Conservation (phyloP, 2,888 invertebrate genomes). For the Ophioninae sp. region DNA sequence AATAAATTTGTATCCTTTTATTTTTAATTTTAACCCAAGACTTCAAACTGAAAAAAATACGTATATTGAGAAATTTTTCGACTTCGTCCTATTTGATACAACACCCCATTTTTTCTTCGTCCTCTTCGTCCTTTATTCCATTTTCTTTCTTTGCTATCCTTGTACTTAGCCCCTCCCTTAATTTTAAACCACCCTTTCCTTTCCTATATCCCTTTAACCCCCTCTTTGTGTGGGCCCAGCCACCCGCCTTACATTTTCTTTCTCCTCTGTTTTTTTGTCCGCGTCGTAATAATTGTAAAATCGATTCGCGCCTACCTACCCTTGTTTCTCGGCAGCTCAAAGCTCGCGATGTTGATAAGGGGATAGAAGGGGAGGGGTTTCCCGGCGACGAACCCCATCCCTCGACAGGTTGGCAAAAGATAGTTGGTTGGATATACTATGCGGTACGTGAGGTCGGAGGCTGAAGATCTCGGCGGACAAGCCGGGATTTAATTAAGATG, state of each 20-base stretch:
- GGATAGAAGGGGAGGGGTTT: constrained; percentile 20
- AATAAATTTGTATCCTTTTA: too few relatives aligned
- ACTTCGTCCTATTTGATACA: too few relatives aligned
- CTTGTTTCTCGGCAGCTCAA: background rate
- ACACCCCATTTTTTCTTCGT: too few relatives aligned
- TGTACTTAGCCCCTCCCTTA: background rate
- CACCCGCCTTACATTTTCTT: constrained; percentile 10
- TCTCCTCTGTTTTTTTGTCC: constrained; percentile 25
- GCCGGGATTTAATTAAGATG: constrained; percentile 66
- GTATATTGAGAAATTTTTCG: too few relatives aligned
- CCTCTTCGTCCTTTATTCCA: too few relatives aligned
- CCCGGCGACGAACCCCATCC: constrained; percentile 17
- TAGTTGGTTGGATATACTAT: constrained; percentile 15
- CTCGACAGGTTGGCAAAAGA: constrained; percentile 29
- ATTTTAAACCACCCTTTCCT: constrained; percentile 18
- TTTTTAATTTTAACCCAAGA: too few relatives aligned
- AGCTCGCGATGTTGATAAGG: constrained; percentile 14
- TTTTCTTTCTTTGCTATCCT: too few relatives aligned
- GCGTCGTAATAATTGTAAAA: constrained; percentile 54
- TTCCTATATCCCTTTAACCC: background rate
- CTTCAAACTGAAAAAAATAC: too few relatives aligned
- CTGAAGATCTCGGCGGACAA: constrained; percentile 51
- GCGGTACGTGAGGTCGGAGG: constrained; percentile 53
- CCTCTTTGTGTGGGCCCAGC: constrained; percentile 4
- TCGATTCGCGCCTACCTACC: constrained; percentile 50